Percentiles rank a stretch among this genome's conserved stretches.
These are phyloP conservation scores for Triops cancriformis DNA, from an alignment of 1,140 invertebrate genomes.

Conservation along the genomic window DNA sequence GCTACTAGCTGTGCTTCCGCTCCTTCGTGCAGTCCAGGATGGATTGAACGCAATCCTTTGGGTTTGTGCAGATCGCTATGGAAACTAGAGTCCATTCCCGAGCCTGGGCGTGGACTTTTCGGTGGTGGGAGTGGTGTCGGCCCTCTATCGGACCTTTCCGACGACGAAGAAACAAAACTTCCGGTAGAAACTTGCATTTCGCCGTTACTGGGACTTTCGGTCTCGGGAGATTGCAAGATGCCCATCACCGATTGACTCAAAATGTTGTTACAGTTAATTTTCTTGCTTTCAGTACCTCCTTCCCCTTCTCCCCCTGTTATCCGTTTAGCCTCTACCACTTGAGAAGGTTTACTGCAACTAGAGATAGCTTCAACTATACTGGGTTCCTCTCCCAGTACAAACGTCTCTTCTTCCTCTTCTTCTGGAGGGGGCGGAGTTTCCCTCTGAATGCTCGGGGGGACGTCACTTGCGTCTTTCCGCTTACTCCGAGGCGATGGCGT, in stretches of 20 bases:
- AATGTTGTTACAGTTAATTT: background rate
- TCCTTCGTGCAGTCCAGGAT: background rate
- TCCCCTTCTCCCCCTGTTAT: background rate
- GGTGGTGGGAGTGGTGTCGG: background rate
- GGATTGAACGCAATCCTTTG: background rate
- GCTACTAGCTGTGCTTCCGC: conserved; percentile 65
- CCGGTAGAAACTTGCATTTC: background rate
- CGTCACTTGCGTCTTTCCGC: conserved; percentile 24
- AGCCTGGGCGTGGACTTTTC: background rate
- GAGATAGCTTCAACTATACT: conserved; percentile 16
- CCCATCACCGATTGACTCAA: conserved; percentile 26
- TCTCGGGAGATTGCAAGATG: conserved; percentile 21
- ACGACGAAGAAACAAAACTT: background rate
- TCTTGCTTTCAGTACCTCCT: background rate
- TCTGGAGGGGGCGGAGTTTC: conserved; percentile 34
- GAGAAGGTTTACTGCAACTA: too few relatives aligned
- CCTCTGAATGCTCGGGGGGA: conserved; percentile 36
- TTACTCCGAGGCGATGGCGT: conserved; percentile 28
- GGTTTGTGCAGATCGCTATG: background rate
- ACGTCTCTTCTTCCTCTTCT: conserved; percentile 17
- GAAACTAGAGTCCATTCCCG: background rate
- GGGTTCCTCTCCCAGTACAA: conserved; percentile 23
- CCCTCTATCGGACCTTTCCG: background rate
- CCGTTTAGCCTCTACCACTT: background rate
- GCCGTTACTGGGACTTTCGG: background rate